Percentiles rank a stretch among this genome's conserved stretches.
Evolutionary conservation across 35 echinoderm and acorn worm genomes (phyloP).

Genomic region (Strongylocentrotus purpuratus): DNA sequence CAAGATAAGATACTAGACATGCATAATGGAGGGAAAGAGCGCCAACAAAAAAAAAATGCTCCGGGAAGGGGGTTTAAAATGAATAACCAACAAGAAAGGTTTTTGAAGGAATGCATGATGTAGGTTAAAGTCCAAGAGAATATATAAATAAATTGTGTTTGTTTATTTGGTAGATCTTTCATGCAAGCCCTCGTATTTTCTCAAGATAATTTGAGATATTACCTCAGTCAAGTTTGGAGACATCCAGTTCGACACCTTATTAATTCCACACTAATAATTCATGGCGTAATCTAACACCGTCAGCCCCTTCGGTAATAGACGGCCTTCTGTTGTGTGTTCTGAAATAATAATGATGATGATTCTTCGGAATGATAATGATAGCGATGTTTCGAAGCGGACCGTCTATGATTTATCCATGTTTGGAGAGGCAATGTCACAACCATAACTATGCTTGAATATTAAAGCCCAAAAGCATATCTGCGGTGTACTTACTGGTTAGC

Average conservation of each 20-base stretch:
- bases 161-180: neutral
- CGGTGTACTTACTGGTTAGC: neutral
- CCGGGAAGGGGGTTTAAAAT: no score
- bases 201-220: neutral
- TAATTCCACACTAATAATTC: slow-evolving; percentile 36
- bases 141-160: neutral
- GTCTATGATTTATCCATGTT: slow-evolving; percentile 18
- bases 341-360: slow-evolving; percentile 29
- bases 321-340: slow-evolving; percentile 5
- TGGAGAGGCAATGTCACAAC: slow-evolving; percentile 8
- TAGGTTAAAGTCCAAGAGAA: neutral
- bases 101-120: neutral
- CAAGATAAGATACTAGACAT: no score
- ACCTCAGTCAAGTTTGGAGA: slow-evolving; percentile 14
- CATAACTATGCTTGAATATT: slow-evolving; percentile 12
- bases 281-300: slow-evolving; percentile 25
- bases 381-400: neutral
- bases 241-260: neutral
- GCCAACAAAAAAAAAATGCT: no score
- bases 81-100: no score
- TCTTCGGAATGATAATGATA: slow-evolving; percentile 35
- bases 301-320: slow-evolving; percentile 40
- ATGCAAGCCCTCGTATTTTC: neutral
- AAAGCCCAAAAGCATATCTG: neutral
- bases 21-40: no score